A percentile compares a stretch with the other conserved stretches of the same genome.
Evolutionary conservation across 2,888 invertebrate species (phyloP).

Genomic region (Brenthis hecate): DNA sequence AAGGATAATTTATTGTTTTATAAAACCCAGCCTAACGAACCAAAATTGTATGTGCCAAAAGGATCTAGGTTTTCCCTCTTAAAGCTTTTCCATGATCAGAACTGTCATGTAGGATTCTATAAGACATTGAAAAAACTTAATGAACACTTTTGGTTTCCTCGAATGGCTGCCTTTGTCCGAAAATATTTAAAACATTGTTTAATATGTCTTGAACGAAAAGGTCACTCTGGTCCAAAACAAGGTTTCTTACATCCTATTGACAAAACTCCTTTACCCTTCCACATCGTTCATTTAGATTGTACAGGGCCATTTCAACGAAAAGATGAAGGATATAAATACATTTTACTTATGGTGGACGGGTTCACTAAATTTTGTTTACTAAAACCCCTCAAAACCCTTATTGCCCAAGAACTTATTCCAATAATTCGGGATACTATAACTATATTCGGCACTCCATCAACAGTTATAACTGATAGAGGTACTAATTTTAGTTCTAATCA

Average conservation of each 20-base stretch:
- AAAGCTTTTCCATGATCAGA: constrained; percentile 42
- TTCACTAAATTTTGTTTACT: constrained; percentile 49
- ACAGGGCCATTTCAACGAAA: constrained; percentile 44
- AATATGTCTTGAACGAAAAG: too few species aligned
- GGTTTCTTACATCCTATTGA: too few species aligned
- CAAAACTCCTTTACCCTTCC: constrained; percentile 42
- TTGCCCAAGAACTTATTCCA: constrained; percentile 36
- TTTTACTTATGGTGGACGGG: constrained; percentile 44
- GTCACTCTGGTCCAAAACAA: too few species aligned
- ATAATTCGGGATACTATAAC: constrained; percentile 42
- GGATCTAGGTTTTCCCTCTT: constrained; percentile 29
- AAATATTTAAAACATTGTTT: too few species aligned
- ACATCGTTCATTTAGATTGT: constrained; percentile 47
- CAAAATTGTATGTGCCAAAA: constrained; percentile 39
- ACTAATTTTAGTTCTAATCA: constrained; percentile 36
- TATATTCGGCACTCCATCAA: constrained; percentile 17
- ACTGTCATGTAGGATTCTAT: constrained; percentile 35
- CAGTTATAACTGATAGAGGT: constrained; percentile 36
- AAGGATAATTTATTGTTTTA: constrained; percentile 28
- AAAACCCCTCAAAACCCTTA: constrained; percentile 44
- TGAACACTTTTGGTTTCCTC: constrained; percentile 18
- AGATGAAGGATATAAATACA: constrained; percentile 41
- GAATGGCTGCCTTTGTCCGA: constrained; percentile 9
- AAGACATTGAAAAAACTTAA: constrained; percentile 5
- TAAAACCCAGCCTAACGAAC: constrained; percentile 18